These are phyloP conservation scores for Hololepta plana DNA, from an alignment of 2,888 invertebrate genomes.

Conservation along the genomic window DNA sequence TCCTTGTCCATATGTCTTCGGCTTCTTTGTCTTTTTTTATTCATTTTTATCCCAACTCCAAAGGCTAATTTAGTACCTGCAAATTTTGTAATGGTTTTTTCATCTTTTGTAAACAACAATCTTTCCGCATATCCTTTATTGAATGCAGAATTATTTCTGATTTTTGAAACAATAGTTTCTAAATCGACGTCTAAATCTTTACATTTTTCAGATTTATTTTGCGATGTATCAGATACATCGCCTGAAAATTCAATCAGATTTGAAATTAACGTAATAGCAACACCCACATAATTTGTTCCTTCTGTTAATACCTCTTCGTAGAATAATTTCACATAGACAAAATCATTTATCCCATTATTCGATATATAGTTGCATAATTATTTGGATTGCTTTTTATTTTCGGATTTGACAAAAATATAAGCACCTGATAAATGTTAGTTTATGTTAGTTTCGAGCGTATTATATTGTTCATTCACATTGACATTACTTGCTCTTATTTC, in stretches of 20 bases:
- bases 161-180: conserved; percentile 9
- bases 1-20: no score
- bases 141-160: conserved; percentile 7
- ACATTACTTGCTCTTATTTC: conserved; percentile 7
- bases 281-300: conserved; percentile 7
- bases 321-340: conserved; percentile 7
- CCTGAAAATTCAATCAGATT: conserved; percentile 6
- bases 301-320: conserved; percentile 7
- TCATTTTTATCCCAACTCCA: no score
- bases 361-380: conserved; percentile 8
- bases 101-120: conserved; percentile 8
- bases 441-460: conserved; percentile 2
- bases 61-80: no score
- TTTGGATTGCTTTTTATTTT: conserved; percentile 6
- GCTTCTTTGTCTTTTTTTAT: no score
- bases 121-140: conserved; percentile 5
- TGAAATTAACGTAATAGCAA: conserved; percentile 4
- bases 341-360: conserved; percentile 9
- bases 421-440: conserved; percentile 6
- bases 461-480: conserved; percentile 7
- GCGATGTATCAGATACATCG: conserved; percentile 6
- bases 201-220: conserved; percentile 8
- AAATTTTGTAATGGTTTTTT: no score
- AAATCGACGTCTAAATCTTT: conserved; percentile 8
- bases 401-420: conserved; percentile 4